Conservation (phyloP, 2,888 invertebrate genomes). For the Drosophila algonquin region DNA sequence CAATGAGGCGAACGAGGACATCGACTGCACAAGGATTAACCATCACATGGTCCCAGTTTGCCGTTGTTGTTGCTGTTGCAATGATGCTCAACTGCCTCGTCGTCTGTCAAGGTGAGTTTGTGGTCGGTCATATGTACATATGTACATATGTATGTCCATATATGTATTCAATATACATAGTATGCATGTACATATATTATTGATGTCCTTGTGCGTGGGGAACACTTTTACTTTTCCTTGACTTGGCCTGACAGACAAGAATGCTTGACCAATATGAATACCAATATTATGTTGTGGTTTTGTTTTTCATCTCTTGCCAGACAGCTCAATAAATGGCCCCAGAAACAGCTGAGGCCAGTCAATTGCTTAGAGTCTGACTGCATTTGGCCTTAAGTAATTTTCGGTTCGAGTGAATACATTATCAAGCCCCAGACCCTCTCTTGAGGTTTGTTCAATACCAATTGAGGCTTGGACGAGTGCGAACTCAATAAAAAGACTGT, state of each 20-base stretch:
- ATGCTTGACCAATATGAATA: constrained; percentile 6
- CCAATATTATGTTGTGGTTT: constrained; percentile 14
- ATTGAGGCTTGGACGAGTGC: constrained; percentile 27
- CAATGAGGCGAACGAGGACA: constrained; percentile 39
- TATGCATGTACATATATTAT: no score
- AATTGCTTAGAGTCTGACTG: constrained; percentile 11
- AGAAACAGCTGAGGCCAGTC: neutral
- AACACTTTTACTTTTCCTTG: constrained; percentile 25
- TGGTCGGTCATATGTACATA: neutral
- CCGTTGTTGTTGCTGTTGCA: constrained; percentile 67
- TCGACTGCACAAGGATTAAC: constrained; percentile 58
- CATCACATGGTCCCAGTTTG: constrained; percentile 60
- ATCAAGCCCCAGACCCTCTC: constrained; percentile 11
- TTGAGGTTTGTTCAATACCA: constrained; percentile 14
- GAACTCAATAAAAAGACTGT: constrained; percentile 32
- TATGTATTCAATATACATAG: no score
- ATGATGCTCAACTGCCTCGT: constrained; percentile 69
- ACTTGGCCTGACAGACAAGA: constrained; percentile 1
- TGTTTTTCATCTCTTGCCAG: constrained; percentile 1
- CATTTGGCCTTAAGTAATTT: constrained; percentile 25
- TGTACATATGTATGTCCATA: no score
- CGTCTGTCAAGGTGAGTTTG: constrained; percentile 77
- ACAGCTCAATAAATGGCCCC: constrained; percentile 27
- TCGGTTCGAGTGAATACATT: constrained; percentile 11
- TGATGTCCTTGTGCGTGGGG: neutral